phyloP scores from a whole-genome alignment of 2,888 invertebrate species.

The Cancer borealis region DNA sequence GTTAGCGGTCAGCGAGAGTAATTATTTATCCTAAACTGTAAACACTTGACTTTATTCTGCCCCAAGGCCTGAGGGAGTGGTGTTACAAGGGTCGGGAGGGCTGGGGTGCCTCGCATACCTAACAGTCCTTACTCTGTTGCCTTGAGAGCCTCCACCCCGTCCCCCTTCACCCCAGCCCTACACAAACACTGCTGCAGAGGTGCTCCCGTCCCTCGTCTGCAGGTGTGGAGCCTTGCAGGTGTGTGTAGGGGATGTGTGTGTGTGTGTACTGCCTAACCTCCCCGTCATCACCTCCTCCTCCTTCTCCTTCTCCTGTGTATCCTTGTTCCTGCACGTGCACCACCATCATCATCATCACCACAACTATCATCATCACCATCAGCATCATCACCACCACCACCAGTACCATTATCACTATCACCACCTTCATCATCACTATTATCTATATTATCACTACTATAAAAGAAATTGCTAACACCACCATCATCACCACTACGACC shows the following conservation, averaged over 20 bases:
- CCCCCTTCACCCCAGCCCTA: not conserved
- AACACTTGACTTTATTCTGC: conserved; percentile 21
- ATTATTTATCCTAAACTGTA: conserved; percentile 37
- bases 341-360: not conserved
- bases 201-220: not conserved
- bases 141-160: not conserved
- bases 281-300: not conserved
- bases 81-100: not conserved
- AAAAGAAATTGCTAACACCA: not conserved
- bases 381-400: not conserved
- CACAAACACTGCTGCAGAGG: not conserved
- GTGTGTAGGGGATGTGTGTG: not conserved
- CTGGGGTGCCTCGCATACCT: not conserved
- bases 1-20: not conserved
- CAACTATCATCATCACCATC: not conserved
- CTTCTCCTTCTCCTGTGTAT: not conserved
- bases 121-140: conserved; percentile 8
- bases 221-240: not conserved
- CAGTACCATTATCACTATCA: not conserved
- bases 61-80: conserved; percentile 34
- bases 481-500: not conserved
- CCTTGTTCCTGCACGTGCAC: not conserved
- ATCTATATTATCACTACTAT: too few relatives aligned
- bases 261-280: not conserved
- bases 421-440: not conserved